A percentile compares a stretch with the other conserved stretches of the same genome.
Conservation (phyloP, 2,797 vertebrate genomes). For the Enoplosus armatus region DNA sequence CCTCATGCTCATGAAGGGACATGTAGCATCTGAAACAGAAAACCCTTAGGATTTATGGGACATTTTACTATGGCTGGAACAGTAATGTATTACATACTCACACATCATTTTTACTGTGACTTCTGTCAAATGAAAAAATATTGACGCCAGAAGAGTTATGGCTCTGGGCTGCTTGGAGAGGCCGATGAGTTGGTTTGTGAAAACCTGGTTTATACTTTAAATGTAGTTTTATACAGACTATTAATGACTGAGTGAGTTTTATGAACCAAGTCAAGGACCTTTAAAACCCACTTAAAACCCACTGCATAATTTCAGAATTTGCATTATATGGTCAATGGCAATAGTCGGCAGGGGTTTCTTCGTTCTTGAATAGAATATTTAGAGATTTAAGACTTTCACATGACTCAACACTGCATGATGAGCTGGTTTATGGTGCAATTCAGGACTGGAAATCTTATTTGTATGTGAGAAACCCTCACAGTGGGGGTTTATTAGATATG, state of each 20-base stretch:
- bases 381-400: conserved; percentile 33
- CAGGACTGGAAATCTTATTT: conserved; percentile 1
- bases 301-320: conserved; percentile 19
- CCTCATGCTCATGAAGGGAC: conserved; percentile 38
- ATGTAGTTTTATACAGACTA: conserved; percentile 29
- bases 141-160: conserved; percentile 61
- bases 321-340: conserved; percentile 13
- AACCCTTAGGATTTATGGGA: conserved; percentile 69
- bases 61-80: conserved; percentile 65
- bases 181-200: conserved; percentile 42
- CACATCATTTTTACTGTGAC: conserved; percentile 67
- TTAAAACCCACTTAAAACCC: conserved; percentile 44
- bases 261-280: conserved; percentile 33
- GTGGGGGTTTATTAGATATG: not conserved
- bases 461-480: not conserved
- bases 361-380: conserved; percentile 10
- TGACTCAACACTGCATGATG: conserved; percentile 11
- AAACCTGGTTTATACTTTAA: conserved; percentile 50
- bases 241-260: conserved; percentile 49
- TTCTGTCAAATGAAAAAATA: conserved; percentile 70
- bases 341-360: conserved; percentile 8
- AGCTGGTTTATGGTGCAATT: conserved; percentile 6
- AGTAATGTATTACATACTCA: conserved; percentile 70
- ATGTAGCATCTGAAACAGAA: conserved; percentile 66
- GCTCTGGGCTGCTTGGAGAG: conserved; percentile 25